phyloP scores from a whole-genome alignment of 2,797 vertebrate genomes.

The Chelon labrosus region DNA sequence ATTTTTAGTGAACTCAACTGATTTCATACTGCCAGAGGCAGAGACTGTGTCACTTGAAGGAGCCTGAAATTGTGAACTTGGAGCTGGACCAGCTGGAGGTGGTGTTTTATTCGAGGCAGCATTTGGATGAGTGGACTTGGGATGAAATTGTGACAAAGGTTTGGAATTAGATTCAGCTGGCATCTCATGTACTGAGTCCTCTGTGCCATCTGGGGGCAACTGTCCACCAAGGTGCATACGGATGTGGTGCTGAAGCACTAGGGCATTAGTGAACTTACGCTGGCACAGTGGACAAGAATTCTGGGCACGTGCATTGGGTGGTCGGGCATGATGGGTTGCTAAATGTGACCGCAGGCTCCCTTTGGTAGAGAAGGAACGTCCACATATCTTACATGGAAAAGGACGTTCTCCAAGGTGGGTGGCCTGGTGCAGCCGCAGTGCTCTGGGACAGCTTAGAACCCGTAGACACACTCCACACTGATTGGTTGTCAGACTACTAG shows the following conservation, averaged over 20 bases:
- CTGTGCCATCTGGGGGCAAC: conserved; percentile 83
- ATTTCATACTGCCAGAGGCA: conserved; percentile 47
- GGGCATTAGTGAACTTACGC: conserved; percentile 94
- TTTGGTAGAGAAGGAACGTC: conserved; percentile 93
- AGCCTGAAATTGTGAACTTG: conserved; percentile 61
- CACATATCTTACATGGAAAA: conserved; percentile 93
- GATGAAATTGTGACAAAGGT: conserved; percentile 66
- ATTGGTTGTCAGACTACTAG: conserved; percentile 82
- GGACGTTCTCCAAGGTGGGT: conserved; percentile 93
- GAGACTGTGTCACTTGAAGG: conserved; percentile 33
- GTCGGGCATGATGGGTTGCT: conserved; percentile 90
- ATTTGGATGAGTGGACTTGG: conserved; percentile 59
- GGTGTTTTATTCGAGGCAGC: conserved; percentile 49
- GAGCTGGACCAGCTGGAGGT: conserved; percentile 34
- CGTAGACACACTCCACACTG: conserved; percentile 93
- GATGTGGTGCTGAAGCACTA: conserved; percentile 93
- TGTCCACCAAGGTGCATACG: conserved; percentile 95
- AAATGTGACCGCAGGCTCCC: conserved; percentile 92
- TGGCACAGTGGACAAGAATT: conserved; percentile 94
- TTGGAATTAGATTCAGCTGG: conserved; percentile 68
- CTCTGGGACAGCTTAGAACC: conserved; percentile 91
- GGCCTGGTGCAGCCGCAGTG: conserved; percentile 91
- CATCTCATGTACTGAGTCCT: conserved; percentile 71
- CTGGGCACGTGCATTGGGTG: conserved; percentile 87
- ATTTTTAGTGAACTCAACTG: conserved; percentile 66